Base-by-base conservation (phyloP, 1,140 invertebrate genomes). In the Eubasilissa regina region DNA sequence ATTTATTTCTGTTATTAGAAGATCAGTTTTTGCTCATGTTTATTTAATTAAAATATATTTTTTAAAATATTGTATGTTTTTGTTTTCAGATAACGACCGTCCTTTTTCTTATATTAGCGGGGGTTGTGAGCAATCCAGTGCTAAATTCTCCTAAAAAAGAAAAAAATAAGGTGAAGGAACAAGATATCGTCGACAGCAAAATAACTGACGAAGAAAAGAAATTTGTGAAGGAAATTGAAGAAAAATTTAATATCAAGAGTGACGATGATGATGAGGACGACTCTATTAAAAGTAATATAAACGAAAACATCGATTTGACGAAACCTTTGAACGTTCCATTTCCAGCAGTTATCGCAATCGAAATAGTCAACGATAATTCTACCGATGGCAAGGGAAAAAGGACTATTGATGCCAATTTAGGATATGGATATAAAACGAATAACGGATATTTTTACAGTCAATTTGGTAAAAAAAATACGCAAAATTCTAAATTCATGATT, bases 261-360 rank as follows among this genome's bases (percentile, higher is more conserved):
- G 79, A 74, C 8, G 79, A 82, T 17, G 68, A 58, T 3, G 83
- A 84, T 58, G 53, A 56, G 4, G 47, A 25, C 3, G 51, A 55
- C 13, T 43, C 9, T 43, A 44, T 47, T 47, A 19, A 60, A 60
- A 60, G 56, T 10, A 0, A 44, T 17, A 44, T 81, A 78, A 79
- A 83, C 51, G 77, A 76, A 9, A 56, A 81, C 64, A 78, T 81
- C 15, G 79, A 84, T 75, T 80, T 11, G 56, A 75, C 25, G 25
- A 35, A 35, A 35, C 25, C 25, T 35, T 58, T 70, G 66, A 86
- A 87, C 79, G 62, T 81, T 62, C 83, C 85, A 47, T 86, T 89
- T 77, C 89, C 89, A 44, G 90, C 90, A 25, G 90, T 91, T 9
- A 89, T 91, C 70, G 91, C 91, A 11, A 91, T 91, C 62, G 90